Evolutionary conservation across 2,888 invertebrate genomes (phyloP), one percentile per base, ranked within the genome.

Genomic region (Lottia scabra): DNA sequence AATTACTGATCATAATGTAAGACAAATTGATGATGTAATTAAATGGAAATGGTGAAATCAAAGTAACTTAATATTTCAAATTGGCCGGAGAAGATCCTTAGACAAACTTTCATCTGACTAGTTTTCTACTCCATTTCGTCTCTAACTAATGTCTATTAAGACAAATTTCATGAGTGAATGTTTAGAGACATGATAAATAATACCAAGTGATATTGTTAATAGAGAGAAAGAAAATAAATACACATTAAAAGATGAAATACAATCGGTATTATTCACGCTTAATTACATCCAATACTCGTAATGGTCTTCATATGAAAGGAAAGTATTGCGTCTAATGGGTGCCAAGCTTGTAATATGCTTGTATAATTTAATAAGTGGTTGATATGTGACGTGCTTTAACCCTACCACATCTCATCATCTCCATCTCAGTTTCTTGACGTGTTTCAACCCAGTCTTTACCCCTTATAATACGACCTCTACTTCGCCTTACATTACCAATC

Each of bases 311-410:
- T 56, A 56, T 23, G 56, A 56, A 56, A 56, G 56, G 23, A 19
- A 56, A 23, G 19, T 23, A 56, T 56, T 56, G 19, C 56, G 56
- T 56, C 19, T 56, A 56, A 56, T 56, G 56, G 56, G 56, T 23
- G 23, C 23, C 56, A 19, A 23, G 56, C 56, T 23, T 56, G 23
- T 56, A 23, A 56, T 56, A 56, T 56, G 23, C 19, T 56, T 56
- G 56, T 56, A 56, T 56, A 56, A 56, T 56, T 56, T 56, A 56
- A 56, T 56, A 56, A 56, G 19, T 23, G 10, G 56, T 19, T 56
- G 56, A 56, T 56, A 23, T 56, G 56, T 56, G 56, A 23, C 56
- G 56, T 56, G 56, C 56, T 56, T 56, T 56, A 56, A 56, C 56
- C 56, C 56, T 56, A 56, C 56, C 19, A 19, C 56, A 23, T 19